Evolutionary conservation across 2,113 vertebrate species (phyloP), one percentile per base, ranked within the genome.

Genomic region (Piliocolobus tephrosceles): DNA sequence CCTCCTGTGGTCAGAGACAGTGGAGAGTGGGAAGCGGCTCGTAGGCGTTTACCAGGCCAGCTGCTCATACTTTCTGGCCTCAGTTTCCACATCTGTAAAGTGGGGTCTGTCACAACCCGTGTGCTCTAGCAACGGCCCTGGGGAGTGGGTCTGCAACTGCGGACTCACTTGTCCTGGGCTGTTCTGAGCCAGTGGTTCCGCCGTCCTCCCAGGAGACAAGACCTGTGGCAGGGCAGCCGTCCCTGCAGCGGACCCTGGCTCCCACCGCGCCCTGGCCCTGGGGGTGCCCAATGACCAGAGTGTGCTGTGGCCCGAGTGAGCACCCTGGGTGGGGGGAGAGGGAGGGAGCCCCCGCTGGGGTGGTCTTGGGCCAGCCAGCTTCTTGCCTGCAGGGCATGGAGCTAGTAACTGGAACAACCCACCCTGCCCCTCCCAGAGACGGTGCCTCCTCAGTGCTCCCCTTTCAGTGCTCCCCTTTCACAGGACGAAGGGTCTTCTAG

Each of bases 261-360:
- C 32, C 32, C 66, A 64, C 32, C 3, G 7, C 16, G 7, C 32
- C 32, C 66, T n/a, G 66, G 32, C 66, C 81, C 38, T 43, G n/a
- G 81, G n/a, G 55, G 40, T 32, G 27, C 61, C 27, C 61, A 64
- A 64, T 30, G 61, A 64, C 12, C 27, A 6, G 61, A 6, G 6
- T 6, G 61, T 64, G 61, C 61, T 64, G 61, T 64, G 17, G 64
- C 23, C 5, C 35, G 11, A 17, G 11, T 25, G 43, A 10, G 40
- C 35, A 4, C 64, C 57, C 55, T 45, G 45, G 45, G 23, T 8
- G 0, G 18, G 38, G 25, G 47, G 30, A 16, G 79, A 0, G 1
- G 43, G 25, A 52, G 4, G 0, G 50, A 52, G 50, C 50, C 57
- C 18, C 16, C 2, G 43, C 32, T 9, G 32, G 32, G 0, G 22